Base-by-base conservation (phyloP, 2,797 vertebrate species). In the Mus spretus region DNA sequence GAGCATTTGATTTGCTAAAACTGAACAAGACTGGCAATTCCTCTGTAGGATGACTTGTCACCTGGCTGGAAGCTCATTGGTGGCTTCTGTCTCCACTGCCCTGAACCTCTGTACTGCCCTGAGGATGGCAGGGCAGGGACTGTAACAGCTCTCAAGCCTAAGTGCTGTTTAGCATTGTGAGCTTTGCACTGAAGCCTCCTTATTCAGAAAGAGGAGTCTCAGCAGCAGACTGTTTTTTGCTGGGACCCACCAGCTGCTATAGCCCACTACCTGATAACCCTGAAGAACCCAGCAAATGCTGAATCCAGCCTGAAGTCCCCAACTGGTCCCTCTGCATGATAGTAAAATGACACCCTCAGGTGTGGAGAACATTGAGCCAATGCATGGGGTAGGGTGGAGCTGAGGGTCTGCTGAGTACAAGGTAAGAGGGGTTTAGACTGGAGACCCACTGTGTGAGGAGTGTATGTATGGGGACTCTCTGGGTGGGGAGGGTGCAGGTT, bases 261-360 rank as follows among this genome's bases (percentile, higher is more conserved):
- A 34, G 19, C 11, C 24, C 59, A 19, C 8, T 61, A 44, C 40
- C 55, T 74, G 20, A 70, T 57, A 78, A 15, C 7, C 1, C 15
- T 17, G 22, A 44, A 44, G 44, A n/a, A 77, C n/a, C 37, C 61
- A 44, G 44, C 78, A 75, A 44, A 72, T 20, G 67, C 67, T 72
- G 67, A 72, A 40, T 24, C 17, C 65, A 84, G 40, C 24, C 44
- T 9, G 20, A 78, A 47, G 47, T 65, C 28, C 40, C 40, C 15
- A n/a, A n/a, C 7, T 50, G 74, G 28, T 17, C 22, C 0, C 3
- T 26, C 50, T 44, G 26, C 6, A 2, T 2, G 22, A 12, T n/a
- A 44, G 50, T 50, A 28, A 89, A 89, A 80, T 4, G 31, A 40
- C 24, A 28, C 65, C 47, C 2, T 47, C 44, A 61, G 37, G 28